A percentile compares a stretch with the other conserved stretches of the same genome.
These are phyloP conservation scores for Drosophila teissieri DNA, from an alignment of 1,140 invertebrate genomes.

Conservation along the genomic window DNA sequence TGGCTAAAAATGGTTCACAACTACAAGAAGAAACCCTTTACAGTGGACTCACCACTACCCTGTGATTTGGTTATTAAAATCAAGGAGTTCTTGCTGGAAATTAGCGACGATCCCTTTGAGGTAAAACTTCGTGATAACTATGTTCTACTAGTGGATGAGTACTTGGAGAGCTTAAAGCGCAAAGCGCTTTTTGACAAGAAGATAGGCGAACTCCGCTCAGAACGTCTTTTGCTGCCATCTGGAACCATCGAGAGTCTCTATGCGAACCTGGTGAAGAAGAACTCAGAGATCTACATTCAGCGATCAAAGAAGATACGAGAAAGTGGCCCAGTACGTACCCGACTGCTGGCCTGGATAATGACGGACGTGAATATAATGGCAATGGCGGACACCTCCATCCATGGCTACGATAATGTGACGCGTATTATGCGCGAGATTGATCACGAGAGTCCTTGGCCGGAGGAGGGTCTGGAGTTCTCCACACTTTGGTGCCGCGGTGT, in stretches of 20 bases:
- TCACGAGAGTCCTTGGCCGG: conserved; percentile 94
- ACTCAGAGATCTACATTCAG: conserved; percentile 97
- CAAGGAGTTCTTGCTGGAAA: conserved; percentile 93
- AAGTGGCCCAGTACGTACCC: conserved; percentile 89
- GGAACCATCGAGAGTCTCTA: conserved; percentile 94
- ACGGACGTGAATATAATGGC: conserved; percentile 92
- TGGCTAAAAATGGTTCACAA: conserved; percentile 95
- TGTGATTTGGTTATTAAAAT: conserved; percentile 95
- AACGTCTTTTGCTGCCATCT: conserved; percentile 92
- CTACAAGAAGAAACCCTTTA: conserved; percentile 89
- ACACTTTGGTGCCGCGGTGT: conserved; percentile 97
- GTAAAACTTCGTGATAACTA: conserved; percentile 98
- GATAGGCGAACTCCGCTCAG: conserved; percentile 90
- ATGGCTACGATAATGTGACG: conserved; percentile 92
- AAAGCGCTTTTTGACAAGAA: conserved; percentile 93
- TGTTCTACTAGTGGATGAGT: conserved; percentile 97
- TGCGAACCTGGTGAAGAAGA: conserved; percentile 93
- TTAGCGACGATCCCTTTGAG: conserved; percentile 99
- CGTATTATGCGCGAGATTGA: conserved; percentile 92
- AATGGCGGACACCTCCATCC: conserved; percentile 93
- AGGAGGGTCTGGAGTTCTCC: conserved; percentile 94
- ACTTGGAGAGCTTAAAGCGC: conserved; percentile 97
- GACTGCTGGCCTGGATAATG: conserved; percentile 93
- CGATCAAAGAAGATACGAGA: conserved; percentile 93
- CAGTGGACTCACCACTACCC: conserved; percentile 89